phyloP scores from a whole-genome alignment of 2,113 vertebrate genomes.

The Atrichornis clamosus region DNA sequence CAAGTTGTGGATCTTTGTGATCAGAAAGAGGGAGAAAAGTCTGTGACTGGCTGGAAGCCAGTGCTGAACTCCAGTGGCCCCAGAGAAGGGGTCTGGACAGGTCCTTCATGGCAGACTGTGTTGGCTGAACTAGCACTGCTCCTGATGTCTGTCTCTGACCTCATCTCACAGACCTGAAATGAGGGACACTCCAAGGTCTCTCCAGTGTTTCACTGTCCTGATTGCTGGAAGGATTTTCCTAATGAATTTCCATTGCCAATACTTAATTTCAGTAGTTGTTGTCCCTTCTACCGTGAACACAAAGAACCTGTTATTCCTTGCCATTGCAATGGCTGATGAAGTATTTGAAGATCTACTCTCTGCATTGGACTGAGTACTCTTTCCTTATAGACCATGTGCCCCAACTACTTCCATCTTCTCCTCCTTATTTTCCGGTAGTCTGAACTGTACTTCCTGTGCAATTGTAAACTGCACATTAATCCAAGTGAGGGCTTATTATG shows the following conservation, averaged over 20 bases:
- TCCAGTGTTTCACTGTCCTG: not conserved
- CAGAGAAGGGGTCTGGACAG: not conserved
- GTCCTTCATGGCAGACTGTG: not conserved
- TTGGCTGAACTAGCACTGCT: not conserved
- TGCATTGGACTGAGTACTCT: not conserved
- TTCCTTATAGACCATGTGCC: not conserved
- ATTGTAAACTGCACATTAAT: not conserved
- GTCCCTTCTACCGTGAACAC: not conserved
- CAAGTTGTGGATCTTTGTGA: not conserved
- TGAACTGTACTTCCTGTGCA: not conserved
- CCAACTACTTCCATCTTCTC: not conserved
- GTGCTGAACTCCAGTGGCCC: fast-evolving
- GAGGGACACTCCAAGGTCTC: not conserved
- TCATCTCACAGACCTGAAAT: not conserved
- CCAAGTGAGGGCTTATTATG: not conserved
- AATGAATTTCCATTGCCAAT: conserved; percentile 3
- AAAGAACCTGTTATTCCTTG: not conserved
- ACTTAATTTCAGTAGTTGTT: not conserved
- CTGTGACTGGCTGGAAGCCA: not conserved
- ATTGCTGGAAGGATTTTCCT: not conserved
- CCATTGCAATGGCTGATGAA: not conserved
- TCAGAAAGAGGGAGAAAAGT: not conserved
- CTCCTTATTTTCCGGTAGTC: not conserved
- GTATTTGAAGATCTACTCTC: not conserved
- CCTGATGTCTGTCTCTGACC: not conserved